Evolutionary conservation across 2,797 vertebrate genomes (phyloP).

Genomic region (Chelon auratus): DNA sequence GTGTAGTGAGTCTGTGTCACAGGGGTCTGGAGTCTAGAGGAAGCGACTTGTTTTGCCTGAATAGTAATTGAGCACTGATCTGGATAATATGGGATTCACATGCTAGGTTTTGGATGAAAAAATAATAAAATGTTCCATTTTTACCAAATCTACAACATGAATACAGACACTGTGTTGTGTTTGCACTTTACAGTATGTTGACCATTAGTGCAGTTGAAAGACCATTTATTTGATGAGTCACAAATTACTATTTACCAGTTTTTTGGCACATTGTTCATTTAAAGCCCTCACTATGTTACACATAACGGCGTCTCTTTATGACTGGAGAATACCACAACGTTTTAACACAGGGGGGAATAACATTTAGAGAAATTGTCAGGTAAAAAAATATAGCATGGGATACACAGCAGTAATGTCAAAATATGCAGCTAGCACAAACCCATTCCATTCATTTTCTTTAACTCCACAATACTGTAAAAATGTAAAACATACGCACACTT

Average conservation of each 20-base stretch:
- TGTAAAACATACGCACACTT: neutral
- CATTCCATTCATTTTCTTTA: neutral
- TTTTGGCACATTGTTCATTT: neutral
- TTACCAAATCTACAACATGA: too few species aligned
- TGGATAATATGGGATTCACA: too few species aligned
- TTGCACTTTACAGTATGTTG: neutral
- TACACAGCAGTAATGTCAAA: constrained; percentile 5
- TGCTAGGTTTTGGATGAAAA: too few species aligned
- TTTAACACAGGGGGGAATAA: neutral
- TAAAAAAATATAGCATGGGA: constrained; percentile 2
- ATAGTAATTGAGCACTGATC: too few species aligned
- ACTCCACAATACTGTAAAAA: neutral
- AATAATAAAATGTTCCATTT: too few species aligned
- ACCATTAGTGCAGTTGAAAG: neutral
- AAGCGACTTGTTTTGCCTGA: too few species aligned
- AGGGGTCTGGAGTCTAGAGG: too few species aligned
- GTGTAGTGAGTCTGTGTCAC: too few species aligned
- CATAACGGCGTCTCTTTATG: neutral
- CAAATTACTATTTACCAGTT: neutral
- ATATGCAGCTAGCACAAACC: neutral
- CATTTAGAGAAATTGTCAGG: constrained; percentile 12
- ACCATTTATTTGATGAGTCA: neutral
- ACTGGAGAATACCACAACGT: neutral
- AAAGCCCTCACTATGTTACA: neutral
- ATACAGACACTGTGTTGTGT: neutral